A percentile compares a stretch with the other conserved stretches of the same genome.
These are phyloP conservation scores for Habroteleia sp. DNA, from an alignment of 2,888 invertebrate species.

Conservation along the genomic window DNA sequence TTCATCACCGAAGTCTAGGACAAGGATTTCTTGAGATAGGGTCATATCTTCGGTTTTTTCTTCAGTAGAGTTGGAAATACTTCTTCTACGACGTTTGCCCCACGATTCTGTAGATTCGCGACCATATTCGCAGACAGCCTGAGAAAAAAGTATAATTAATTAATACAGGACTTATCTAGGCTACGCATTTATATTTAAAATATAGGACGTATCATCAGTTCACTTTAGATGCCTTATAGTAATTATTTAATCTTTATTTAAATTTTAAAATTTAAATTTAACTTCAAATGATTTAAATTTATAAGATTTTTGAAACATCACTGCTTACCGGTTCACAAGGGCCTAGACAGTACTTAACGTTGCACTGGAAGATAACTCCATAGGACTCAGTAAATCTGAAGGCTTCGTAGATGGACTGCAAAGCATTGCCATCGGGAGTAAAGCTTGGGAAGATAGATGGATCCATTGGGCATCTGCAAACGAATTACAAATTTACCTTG, in stretches of 20 bases:
- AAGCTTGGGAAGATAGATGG: conserved; percentile 96
- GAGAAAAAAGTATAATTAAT: too few relatives aligned
- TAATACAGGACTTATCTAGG: too few relatives aligned
- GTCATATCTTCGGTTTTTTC: conserved; percentile 92
- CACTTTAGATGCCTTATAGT: too few relatives aligned
- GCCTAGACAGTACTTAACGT: conserved; percentile 97
- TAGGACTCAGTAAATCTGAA: conserved; percentile 98
- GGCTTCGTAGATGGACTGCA: conserved; percentile 94
- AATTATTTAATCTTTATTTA: too few relatives aligned
- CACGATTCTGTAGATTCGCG: conserved; percentile 94
- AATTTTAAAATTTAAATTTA: too few relatives aligned
- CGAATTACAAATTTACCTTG: neutral
- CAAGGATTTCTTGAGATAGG: conserved; percentile 95
- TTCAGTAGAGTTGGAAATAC: conserved; percentile 85
- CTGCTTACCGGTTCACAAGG: conserved; percentile 96
- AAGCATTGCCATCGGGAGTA: conserved; percentile 91
- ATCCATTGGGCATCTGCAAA: conserved; percentile 91
- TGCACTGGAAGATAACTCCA: conserved; percentile 98
- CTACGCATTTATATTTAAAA: too few relatives aligned
- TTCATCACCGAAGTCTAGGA: conserved; percentile 95
- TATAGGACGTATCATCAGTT: too few relatives aligned
- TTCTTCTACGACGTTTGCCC: conserved; percentile 92
- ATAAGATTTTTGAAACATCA: too few relatives aligned
- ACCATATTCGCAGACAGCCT: conserved; percentile 96
- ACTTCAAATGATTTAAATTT: too few relatives aligned